Base-by-base conservation (phyloP, 2,888 invertebrate species). In the Cheilosia urbana region DNA sequence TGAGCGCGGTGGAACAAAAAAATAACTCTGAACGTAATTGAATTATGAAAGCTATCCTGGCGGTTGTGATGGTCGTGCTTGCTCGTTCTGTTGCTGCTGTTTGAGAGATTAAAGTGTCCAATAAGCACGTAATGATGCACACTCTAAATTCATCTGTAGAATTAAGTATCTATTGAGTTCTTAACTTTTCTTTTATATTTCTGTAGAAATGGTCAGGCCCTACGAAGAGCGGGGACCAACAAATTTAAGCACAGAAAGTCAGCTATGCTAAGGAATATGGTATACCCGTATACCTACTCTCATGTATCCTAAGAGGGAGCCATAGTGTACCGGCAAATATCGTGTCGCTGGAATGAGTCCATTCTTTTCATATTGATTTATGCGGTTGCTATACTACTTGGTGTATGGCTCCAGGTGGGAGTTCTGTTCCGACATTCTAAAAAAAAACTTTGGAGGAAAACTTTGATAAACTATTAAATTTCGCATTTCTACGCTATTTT, bases 61-160 rank as follows among this genome's bases (percentile, higher is more conserved):
- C 58, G 2, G 45, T 9, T 21, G 21, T 34, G 47, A 6, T 37
- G 63, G 63, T 21, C 37, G 24, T 30, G 30, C 37, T 37, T 37
- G 37, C 37, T 37, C 13, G 37, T 13, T 37, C 4, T 37, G 37
- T 37, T 57, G 34, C 47, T 49, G 21, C 27, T 68, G 51, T 55
- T 77, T 63, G 42, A 69, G 69, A 53, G 77, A 77, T 77, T 77
- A 77, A 77, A 77, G 69, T 77, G 77, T 69, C 77, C 69, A 77
- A 77, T 77, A 77, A 77, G 77, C 77, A 77, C 60, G 62, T 69
- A 69, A 77, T 77, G 55, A 69, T 77, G 69, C 68, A 77, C 60
- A 69, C 53, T 62, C 55, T 77, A 69, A 69, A 77, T 77, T 77
- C 62, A 63, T 77, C 68, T 63, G 47, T 45, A 34, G 55, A 53